These are phyloP conservation scores for Mirounga angustirostris DNA, from an alignment of 2,113 vertebrate species.

Conservation along the genomic window DNA sequence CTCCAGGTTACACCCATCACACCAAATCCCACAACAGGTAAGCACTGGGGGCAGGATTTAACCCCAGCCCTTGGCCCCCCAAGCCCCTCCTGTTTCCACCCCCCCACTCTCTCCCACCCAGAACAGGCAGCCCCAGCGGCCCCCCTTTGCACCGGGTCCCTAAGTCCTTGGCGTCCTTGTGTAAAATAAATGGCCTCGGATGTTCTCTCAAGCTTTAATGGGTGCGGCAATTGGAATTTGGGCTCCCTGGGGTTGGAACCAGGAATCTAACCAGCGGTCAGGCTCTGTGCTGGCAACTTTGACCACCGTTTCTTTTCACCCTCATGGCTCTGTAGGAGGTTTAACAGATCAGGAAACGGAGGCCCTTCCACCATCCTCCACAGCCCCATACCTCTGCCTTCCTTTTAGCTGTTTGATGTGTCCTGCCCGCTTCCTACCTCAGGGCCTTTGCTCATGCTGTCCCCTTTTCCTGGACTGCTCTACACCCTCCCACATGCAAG, in stretches of 20 bases:
- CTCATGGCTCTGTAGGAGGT: background rate
- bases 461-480: background rate
- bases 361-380: background rate
- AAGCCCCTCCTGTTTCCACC: background rate
- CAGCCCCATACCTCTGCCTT: background rate
- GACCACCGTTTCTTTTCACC: background rate
- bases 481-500: background rate
- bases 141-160: background rate
- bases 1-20: background rate
- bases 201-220: background rate
- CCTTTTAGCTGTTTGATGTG: background rate
- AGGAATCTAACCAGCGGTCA: background rate
- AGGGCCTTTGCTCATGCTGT: slow-evolving; percentile 4
- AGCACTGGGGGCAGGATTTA: background rate
- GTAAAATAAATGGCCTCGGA: background rate
- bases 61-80: background rate
- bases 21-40: background rate
- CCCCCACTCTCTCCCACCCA: background rate
- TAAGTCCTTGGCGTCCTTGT: background rate
- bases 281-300: background rate
- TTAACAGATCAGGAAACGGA: background rate
- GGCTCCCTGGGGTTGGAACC: background rate
- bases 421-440: background rate
- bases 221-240: background rate
- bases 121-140: background rate